Evolutionary conservation across 2,113 vertebrate genomes (phyloP).

Genomic region (Mustelus asterias): DNA sequence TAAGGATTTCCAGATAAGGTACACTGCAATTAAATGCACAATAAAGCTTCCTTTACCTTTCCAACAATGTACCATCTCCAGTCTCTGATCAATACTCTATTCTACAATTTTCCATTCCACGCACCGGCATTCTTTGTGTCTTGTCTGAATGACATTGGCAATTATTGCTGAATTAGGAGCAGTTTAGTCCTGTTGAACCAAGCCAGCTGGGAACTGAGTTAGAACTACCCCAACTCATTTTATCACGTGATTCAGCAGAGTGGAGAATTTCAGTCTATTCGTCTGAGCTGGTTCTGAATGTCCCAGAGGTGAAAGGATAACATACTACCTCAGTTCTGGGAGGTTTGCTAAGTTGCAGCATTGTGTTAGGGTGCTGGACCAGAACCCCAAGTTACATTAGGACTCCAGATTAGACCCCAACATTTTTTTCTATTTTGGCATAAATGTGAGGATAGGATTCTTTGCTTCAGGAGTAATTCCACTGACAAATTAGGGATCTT

Average conservation of each 20-base stretch:
- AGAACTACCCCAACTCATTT: neutral
- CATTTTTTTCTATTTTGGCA: too few relatives aligned
- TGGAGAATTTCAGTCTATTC: neutral
- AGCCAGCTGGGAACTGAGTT: neutral
- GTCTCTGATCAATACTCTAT: neutral
- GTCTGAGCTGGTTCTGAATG: neutral
- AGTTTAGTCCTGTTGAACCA: neutral
- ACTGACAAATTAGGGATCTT: too few relatives aligned
- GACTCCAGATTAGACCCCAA: too few relatives aligned
- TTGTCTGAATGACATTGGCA: conserved; percentile 8
- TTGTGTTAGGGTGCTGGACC: too few relatives aligned
- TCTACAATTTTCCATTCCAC: neutral
- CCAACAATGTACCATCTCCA: neutral
- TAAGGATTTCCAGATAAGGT: too few relatives aligned
- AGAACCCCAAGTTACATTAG: too few relatives aligned
- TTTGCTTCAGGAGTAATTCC: too few relatives aligned
- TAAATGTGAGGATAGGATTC: too few relatives aligned
- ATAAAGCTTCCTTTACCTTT: too few relatives aligned
- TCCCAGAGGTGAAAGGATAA: neutral
- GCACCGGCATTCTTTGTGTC: neutral
- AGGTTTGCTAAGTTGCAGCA: neutral
- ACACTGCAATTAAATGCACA: too few relatives aligned
- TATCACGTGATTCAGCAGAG: neutral
- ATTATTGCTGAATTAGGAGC: neutral
- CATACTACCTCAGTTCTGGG: neutral